These are phyloP conservation scores for Lepidochitona cinerea DNA, from an alignment of 2,888 invertebrate genomes.

Conservation along the genomic window DNA sequence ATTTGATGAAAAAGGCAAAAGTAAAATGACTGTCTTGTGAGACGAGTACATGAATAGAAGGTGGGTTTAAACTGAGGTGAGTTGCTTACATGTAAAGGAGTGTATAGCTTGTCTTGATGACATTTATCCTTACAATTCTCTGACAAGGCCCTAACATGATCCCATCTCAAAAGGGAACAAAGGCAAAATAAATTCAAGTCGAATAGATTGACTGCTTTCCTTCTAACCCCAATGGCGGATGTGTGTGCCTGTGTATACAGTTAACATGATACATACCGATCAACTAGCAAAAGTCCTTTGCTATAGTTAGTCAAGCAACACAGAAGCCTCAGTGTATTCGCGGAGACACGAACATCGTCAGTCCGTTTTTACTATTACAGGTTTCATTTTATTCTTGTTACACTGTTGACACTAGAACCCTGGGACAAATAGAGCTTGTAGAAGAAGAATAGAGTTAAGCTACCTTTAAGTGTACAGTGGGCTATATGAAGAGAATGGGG, in stretches of 20 bases:
- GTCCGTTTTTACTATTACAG: neutral
- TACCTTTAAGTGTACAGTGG: neutral
- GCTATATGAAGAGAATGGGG: neutral
- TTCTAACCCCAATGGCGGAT: neutral
- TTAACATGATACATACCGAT: slow-evolving; percentile 7
- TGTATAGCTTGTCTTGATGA: slow-evolving; percentile 1
- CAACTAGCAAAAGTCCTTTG: slow-evolving; percentile 5
- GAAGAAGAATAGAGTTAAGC: neutral
- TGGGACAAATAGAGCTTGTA: neutral
- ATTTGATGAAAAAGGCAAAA: no score
- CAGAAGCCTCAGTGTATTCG: neutral
- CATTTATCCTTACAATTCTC: neutral
- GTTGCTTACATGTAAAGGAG: no score
- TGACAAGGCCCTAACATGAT: slow-evolving; percentile 1
- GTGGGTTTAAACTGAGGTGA: no score
- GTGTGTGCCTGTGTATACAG: slow-evolving; percentile 3
- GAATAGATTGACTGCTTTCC: neutral
- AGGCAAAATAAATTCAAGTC: neutral
- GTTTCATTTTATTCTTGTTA: slow-evolving; percentile 3
- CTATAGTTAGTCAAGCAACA: neutral
- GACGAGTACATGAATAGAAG: no score
- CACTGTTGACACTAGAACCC: slow-evolving; percentile 3
- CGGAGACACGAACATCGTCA: neutral
- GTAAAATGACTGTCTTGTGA: no score
- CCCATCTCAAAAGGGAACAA: neutral